These are phyloP conservation scores for Cotesia vestalis DNA, from an alignment of 1,140 invertebrate species.

Conservation along the genomic window DNA sequence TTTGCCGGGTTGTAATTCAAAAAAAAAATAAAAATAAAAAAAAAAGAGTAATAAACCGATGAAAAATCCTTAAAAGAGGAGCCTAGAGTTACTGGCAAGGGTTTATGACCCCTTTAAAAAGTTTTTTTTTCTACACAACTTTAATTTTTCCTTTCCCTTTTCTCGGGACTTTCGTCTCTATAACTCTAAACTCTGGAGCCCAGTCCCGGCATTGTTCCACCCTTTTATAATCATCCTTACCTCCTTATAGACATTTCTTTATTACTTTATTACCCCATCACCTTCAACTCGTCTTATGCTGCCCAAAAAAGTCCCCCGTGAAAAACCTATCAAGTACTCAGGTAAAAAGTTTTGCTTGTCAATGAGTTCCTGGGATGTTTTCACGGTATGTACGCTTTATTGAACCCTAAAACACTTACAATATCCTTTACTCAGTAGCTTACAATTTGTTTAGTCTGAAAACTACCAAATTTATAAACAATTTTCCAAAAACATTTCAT, in stretches of 20 bases:
- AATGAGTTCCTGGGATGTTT: background rate
- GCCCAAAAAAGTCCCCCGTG: background rate
- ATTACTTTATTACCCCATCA: conserved; percentile 26
- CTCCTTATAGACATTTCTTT: conserved; percentile 28
- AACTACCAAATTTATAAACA: background rate
- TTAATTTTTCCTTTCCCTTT: background rate
- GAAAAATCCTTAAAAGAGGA: no score
- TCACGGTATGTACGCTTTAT: background rate
- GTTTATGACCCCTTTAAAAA: conserved; percentile 54
- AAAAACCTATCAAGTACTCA: background rate
- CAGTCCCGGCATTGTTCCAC: background rate
- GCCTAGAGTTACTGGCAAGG: conserved; percentile 42
- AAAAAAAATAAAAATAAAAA: conserved; percentile 10
- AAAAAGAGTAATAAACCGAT: conserved; percentile 34
- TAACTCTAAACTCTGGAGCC: background rate
- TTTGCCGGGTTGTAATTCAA: no score
- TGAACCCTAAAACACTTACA: conserved; percentile 25
- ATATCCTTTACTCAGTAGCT: conserved; percentile 19
- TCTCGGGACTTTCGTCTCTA: conserved; percentile 9
- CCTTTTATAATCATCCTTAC: conserved; percentile 43
- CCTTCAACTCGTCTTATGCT: no score
- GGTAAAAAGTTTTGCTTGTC: no score
- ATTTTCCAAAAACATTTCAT: no score
- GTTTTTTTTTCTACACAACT: conserved; percentile 39
- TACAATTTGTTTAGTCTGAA: conserved; percentile 37